phyloP scores from a whole-genome alignment of 2,113 vertebrate species.

The Cyphomyrus discorhynchus region DNA sequence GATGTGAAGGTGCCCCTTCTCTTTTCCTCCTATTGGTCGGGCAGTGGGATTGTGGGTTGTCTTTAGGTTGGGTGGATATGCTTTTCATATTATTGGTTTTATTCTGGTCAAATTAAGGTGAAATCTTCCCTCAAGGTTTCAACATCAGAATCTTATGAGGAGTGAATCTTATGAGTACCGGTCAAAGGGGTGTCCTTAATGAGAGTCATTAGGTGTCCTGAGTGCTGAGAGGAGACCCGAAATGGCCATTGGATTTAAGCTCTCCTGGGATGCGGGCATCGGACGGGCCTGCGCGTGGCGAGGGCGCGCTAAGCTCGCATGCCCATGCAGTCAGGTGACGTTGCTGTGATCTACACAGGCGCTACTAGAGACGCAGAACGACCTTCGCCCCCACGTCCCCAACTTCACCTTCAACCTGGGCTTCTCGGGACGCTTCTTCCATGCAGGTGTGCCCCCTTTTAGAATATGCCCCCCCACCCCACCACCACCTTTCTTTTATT shows the following conservation, averaged over 20 bases:
- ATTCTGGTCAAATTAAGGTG: background rate
- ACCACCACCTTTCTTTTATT: background rate
- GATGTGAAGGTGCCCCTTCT: constrained; percentile 79
- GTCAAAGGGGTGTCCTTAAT: background rate
- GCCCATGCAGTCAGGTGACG: background rate
- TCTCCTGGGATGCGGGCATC: background rate
- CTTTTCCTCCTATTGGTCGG: constrained; percentile 11
- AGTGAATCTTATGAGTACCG: background rate
- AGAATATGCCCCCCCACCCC: background rate
- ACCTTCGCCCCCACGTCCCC: constrained; percentile 84
- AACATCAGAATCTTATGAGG: background rate
- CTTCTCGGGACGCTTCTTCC: constrained; percentile 99
- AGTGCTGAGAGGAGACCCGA: background rate
- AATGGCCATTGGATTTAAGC: constrained; percentile 14
- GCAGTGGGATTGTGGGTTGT: background rate
- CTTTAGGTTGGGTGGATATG: background rate
- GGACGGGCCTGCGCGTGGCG: constrained; percentile 4
- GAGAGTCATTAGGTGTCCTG: background rate
- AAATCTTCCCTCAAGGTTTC: background rate
- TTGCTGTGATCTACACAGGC: constrained; percentile 59
- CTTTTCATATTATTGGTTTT: background rate
- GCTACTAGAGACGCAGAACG: constrained; percentile 82
- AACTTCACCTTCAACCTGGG: constrained; percentile 99
- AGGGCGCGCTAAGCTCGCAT: constrained; percentile 27
- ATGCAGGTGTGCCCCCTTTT: constrained; percentile 73